Conservation (phyloP, 2,797 vertebrate genomes). For the Steatocranus sp. region DNA sequence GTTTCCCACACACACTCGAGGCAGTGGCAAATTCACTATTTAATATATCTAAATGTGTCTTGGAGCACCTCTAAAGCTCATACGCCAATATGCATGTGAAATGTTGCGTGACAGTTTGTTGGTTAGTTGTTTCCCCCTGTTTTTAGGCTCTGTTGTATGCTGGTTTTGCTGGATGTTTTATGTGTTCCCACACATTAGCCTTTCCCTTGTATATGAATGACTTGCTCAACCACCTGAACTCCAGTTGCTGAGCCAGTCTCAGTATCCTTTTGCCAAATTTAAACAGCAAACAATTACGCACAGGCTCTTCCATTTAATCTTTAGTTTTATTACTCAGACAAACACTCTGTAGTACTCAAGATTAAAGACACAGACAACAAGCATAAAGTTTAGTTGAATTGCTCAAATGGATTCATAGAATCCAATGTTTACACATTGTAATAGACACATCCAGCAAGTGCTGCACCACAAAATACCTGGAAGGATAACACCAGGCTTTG, state of each 20-base stretch:
- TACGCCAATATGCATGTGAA: background rate
- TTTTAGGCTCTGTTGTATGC: background rate
- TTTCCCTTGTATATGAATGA: background rate
- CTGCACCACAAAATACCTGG: background rate
- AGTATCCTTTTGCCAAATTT: background rate
- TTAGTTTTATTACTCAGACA: background rate
- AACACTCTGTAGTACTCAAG: background rate
- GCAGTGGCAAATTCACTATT: background rate
- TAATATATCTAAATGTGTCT: background rate
- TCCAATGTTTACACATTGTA: background rate
- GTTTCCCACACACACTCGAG: background rate
- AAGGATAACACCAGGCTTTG: background rate
- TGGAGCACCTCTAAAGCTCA: background rate
- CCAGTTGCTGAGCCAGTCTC: background rate
- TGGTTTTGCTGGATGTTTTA: background rate
- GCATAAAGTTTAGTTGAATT: background rate
- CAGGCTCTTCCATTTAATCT: background rate
- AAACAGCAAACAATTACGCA: background rate
- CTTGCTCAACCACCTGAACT: background rate
- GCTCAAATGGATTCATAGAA: background rate
- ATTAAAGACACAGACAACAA: background rate
- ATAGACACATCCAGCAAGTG: background rate
- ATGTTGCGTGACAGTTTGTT: background rate
- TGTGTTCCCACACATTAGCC: background rate
- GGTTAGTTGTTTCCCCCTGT: background rate